Percentiles rank a stretch among this genome's conserved stretches.
phyloP scores from a whole-genome alignment of 2,113 vertebrate genomes.

The Myiopsitta monachus region DNA sequence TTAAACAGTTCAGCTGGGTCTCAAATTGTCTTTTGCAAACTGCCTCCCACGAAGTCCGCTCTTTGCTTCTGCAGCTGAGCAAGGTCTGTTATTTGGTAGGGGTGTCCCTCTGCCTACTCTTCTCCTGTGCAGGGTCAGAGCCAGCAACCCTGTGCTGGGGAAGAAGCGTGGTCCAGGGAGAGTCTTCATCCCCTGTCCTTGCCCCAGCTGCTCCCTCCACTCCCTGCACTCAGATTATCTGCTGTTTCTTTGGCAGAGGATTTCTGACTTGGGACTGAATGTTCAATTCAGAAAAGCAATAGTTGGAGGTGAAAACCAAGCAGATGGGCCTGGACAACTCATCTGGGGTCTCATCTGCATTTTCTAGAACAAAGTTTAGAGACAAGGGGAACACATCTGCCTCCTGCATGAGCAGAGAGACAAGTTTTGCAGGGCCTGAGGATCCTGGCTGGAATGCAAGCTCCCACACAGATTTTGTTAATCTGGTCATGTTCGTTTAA shows the following conservation, averaged over 20 bases:
- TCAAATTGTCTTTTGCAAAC: background rate
- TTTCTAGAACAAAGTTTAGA: constrained; percentile 10
- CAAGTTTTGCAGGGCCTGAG: background rate
- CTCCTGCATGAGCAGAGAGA: background rate
- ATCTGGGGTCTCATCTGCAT: background rate
- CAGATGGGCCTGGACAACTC: background rate
- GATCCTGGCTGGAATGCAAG: constrained; percentile 4
- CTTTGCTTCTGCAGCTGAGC: background rate
- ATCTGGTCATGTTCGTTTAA: background rate
- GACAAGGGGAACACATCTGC: background rate
- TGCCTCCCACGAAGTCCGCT: background rate
- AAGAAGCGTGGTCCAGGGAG: background rate
- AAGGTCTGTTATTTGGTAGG: background rate
- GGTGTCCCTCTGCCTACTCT: background rate
- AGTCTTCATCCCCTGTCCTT: background rate
- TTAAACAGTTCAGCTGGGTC: background rate
- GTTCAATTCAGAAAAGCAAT: background rate
- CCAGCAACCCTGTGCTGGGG: fast-evolving
- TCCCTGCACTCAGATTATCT: background rate
- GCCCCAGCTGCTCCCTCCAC: background rate
- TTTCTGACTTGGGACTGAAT: background rate
- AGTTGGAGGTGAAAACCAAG: background rate
- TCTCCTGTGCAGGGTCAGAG: background rate
- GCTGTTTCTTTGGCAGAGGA: background rate
- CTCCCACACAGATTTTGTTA: constrained; percentile 8